Evolutionary conservation across 37 sponge, comb jelly and placozoan species (phyloP), one percentile per base, ranked within the genome.

Genomic region (Ephydatia muelleri): DNA sequence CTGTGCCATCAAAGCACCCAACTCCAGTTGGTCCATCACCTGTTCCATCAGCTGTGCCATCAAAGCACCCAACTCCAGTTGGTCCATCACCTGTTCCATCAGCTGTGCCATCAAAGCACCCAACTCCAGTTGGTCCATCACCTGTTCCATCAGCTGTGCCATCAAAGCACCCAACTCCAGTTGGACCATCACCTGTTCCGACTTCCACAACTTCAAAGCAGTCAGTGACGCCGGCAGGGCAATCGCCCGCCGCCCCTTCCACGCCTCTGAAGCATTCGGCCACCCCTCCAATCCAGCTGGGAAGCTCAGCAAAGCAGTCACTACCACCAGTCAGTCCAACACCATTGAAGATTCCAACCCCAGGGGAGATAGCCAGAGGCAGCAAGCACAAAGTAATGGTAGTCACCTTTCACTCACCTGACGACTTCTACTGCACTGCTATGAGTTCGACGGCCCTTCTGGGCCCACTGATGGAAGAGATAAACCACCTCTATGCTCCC

Each of bases 351-450:
- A 79, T 11, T 72, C 71, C 37, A 69, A 40, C 5, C 36, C 69
- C 22, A 2, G 31, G 35, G 68, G 70, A 57, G 19, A 23, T 57
- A 14, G 23, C 30, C 6, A 23, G 23, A 16, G 90, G 90, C 19
- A 25, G 70, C 26, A 73, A 68, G n/a, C 40, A 68, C 25, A 75
- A 84, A 27, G 85, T 90, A 30, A 67, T 76, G 67, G 88, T 93
- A 0, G 80, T 85, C 12, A 30, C 25, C 65, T 67, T 81, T 28
- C 64, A 75, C 4, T 87, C 88, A 47, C 88, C 94, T n/a, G 30
- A 30, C 16, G 67, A 78, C 35, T 84, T 93, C 70, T 93, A 83
- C 77, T 86, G 87, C 48, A 90, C 87, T 32, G 70, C 90, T 19
- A 6, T 89, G 4, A 47, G 84, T 35, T 19, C 70, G 36, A 85